These are phyloP conservation scores for Ruditapes philippinarum DNA, from an alignment of 1,140 invertebrate genomes.

Conservation along the genomic window DNA sequence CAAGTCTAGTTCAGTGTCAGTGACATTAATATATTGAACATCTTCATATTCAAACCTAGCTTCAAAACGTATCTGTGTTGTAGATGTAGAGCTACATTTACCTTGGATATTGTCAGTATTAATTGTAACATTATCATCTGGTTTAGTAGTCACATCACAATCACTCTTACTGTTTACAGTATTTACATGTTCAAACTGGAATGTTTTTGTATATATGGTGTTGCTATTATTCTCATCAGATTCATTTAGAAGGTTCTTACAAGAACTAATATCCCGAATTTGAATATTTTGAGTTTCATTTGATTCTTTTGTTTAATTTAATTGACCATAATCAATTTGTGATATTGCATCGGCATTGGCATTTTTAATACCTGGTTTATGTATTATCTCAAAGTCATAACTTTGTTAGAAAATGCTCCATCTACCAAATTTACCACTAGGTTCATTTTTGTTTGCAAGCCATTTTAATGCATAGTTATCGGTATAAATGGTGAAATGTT, in stretches of 20 bases:
- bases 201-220: too few species aligned
- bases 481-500: slow-evolving; percentile 55
- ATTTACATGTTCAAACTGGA: too few species aligned
- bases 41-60: too few species aligned
- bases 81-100: not conserved
- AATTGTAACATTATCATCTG: too few species aligned
- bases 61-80: too few species aligned
- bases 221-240: too few species aligned
- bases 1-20: not conserved
- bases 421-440: not conserved
- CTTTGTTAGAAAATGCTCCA: not conserved
- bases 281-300: too few species aligned
- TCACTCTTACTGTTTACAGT: too few species aligned
- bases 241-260: too few species aligned
- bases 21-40: not conserved
- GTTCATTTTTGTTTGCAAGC: slow-evolving; percentile 23
- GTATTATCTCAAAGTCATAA: slow-evolving; percentile 9
- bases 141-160: too few species aligned
- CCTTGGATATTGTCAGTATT: too few species aligned
- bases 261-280: too few species aligned
- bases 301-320: not conserved
- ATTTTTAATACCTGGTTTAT: not conserved
- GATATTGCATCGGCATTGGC: slow-evolving; percentile 37
- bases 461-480: slow-evolving; percentile 66
- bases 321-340: slow-evolving; percentile 5